Percentiles rank a stretch among this genome's conserved stretches.
Conservation (phyloP, 2,888 invertebrate genomes). For the Diarsia rubi region DNA sequence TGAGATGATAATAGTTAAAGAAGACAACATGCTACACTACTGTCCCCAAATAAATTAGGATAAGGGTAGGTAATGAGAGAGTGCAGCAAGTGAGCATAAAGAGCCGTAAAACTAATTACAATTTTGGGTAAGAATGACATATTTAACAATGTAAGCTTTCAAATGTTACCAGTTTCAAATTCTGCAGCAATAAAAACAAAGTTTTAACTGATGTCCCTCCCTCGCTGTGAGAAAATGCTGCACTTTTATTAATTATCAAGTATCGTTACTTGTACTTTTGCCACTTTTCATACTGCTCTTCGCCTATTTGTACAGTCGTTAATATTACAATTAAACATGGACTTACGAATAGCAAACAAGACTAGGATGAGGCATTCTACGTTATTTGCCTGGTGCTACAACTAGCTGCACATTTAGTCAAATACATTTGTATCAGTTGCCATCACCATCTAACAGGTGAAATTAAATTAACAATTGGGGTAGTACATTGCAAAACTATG, state of each 20-base stretch:
- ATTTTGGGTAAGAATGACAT: not conserved
- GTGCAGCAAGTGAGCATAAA: not conserved
- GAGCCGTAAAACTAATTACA: not conserved
- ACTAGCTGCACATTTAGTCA: not conserved
- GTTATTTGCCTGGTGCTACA: not conserved
- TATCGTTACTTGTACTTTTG: constrained; percentile 9
- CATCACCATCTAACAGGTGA: not conserved
- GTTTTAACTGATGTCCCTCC: constrained; percentile 4
- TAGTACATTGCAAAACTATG: not conserved
- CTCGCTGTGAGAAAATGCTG: constrained; percentile 27
- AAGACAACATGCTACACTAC: not conserved
- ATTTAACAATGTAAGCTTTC: not conserved
- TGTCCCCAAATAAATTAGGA: not conserved
- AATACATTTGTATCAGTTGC: not conserved
- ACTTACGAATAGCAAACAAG: not conserved
- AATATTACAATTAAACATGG: constrained; percentile 43
- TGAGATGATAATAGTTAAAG: not conserved
- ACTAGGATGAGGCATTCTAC: constrained; percentile 4
- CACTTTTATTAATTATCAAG: constrained; percentile 47
- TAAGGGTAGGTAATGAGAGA: not conserved
- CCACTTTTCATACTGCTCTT: constrained; percentile 46
- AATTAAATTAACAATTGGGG: not conserved
- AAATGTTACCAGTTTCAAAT: constrained; percentile 4
- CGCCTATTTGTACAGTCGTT: constrained; percentile 46
- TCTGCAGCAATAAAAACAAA: constrained; percentile 6